These are phyloP conservation scores for Pseudotriccus pelzelni DNA, from an alignment of 2,797 vertebrate species.

Conservation along the genomic window DNA sequence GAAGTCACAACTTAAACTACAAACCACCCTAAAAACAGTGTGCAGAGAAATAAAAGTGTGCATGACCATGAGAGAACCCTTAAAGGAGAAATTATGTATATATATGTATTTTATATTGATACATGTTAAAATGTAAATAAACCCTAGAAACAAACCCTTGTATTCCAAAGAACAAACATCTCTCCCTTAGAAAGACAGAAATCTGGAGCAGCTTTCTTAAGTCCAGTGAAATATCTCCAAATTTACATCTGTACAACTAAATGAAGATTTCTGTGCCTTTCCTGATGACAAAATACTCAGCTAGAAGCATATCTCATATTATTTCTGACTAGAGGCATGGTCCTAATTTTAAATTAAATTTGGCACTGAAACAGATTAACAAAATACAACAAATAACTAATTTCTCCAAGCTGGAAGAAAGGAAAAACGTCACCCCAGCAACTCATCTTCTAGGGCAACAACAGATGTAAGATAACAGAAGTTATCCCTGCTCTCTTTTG, in stretches of 20 bases:
- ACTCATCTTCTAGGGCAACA: conserved; percentile 6
- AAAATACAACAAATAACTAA: conserved; percentile 58
- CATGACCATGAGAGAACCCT: not conserved
- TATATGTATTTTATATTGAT: not conserved
- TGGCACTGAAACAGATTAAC: conserved; percentile 48
- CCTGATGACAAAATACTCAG: not conserved
- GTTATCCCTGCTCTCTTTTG: conserved; percentile 2
- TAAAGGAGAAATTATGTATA: not conserved
- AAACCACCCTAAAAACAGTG: not conserved
- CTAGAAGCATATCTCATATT: conserved; percentile 1
- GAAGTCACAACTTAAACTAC: not conserved
- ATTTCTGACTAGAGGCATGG: conserved; percentile 7
- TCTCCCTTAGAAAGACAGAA: not conserved
- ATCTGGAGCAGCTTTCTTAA: not conserved
- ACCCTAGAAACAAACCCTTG: not conserved
- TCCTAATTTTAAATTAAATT: conserved; percentile 62
- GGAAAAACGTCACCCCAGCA: not conserved
- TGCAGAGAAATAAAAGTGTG: not conserved
- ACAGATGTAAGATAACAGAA: conserved; percentile 18
- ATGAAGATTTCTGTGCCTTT: not conserved
- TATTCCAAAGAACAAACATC: not conserved
- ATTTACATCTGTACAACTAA: not conserved
- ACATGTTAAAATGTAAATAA: not conserved
- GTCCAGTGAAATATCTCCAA: not conserved
- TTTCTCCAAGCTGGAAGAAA: conserved; percentile 51